These are phyloP conservation scores for Ceratina japonica DNA, from an alignment of 1,140 invertebrate species.

Conservation along the genomic window DNA sequence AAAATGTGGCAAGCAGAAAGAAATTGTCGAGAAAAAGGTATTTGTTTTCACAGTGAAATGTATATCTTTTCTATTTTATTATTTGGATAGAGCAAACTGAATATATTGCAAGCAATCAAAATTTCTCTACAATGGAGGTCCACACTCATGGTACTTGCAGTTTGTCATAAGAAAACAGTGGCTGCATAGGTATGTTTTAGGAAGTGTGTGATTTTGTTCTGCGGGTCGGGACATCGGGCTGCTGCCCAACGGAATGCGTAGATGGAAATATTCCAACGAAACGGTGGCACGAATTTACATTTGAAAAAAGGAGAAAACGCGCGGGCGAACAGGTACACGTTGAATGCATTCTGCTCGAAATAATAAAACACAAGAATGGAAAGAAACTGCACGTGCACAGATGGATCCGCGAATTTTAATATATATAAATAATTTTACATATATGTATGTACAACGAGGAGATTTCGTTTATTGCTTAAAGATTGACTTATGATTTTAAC, in stretches of 20 bases:
- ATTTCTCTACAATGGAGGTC: not conserved
- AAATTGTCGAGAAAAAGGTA: not conserved
- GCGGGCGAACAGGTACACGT: not conserved
- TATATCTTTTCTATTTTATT: not conserved
- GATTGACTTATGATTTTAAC: no score
- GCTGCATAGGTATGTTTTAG: not conserved
- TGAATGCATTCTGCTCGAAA: not conserved
- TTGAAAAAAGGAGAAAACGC: not conserved
- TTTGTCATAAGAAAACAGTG: not conserved
- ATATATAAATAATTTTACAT: no score
- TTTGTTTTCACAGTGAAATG: not conserved
- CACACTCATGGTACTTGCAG: no score
- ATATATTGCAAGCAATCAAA: no score
- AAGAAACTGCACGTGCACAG: not conserved
- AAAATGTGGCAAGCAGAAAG: no score
- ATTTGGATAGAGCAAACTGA: no score
- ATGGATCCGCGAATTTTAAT: no score
- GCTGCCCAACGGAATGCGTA: not conserved
- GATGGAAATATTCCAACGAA: slow-evolving; percentile 8
- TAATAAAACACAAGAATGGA: not conserved
- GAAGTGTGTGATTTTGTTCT: not conserved
- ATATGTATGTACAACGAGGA: no score
- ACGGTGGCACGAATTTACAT: slow-evolving; percentile 1
- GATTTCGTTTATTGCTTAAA: no score
- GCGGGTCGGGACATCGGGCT: not conserved